Evolutionary conservation across 2,797 vertebrate genomes (phyloP).

Genomic region (Allobates femoralis): DNA sequence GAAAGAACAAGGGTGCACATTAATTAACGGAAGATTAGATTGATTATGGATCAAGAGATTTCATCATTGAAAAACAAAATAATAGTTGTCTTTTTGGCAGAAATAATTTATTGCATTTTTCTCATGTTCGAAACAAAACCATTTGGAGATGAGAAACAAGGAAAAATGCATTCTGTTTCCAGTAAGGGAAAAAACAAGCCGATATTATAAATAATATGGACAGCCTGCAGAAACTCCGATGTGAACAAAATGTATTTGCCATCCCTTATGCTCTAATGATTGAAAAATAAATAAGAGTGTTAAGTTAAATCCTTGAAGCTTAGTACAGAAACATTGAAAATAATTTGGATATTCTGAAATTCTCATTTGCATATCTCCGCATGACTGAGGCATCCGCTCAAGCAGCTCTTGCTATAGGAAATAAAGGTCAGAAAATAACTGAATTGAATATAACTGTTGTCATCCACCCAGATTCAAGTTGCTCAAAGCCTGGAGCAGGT

Average conservation of each 20-base stretch:
- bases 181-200: neutral
- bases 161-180: neutral
- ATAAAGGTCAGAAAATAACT: conserved; percentile 29
- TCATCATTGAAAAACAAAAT: neutral
- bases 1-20: neutral
- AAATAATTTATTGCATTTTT: neutral
- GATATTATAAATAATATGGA: conserved; percentile 19
- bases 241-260: conserved; percentile 29
- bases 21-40: neutral
- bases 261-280: conserved; percentile 31
- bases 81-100: neutral
- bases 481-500: conserved; percentile 35
- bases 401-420: conserved; percentile 2
- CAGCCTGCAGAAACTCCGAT: conserved; percentile 30
- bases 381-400: conserved; percentile 21
- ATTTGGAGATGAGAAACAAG: neutral
- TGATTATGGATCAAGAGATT: neutral
- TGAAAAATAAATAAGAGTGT: conserved; percentile 24
- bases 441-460: conserved; percentile 28
- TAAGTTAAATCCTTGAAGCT: neutral
- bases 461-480: conserved; percentile 8
- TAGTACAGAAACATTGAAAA: conserved; percentile 23
- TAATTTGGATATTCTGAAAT: conserved; percentile 40
- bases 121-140: neutral
- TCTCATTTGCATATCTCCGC: conserved; percentile 23